Conservation (phyloP, 1,140 invertebrate species). For the Gryllus bimaculatus region DNA sequence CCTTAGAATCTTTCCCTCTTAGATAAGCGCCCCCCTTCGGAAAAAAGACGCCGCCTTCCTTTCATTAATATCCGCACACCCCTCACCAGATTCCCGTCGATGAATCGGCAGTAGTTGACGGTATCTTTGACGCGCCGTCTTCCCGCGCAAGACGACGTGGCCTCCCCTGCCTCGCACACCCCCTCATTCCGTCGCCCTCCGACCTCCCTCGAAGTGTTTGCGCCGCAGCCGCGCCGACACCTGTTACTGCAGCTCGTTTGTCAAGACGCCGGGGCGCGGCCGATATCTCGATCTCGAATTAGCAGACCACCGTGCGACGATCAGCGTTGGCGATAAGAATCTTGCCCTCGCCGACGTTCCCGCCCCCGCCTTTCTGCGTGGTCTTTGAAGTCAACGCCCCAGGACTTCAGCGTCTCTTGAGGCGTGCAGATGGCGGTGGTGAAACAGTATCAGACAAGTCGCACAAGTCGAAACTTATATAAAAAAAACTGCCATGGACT, state of each 20-base stretch:
- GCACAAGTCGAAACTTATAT: too few relatives aligned
- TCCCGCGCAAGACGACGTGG: neutral
- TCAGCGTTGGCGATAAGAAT: neutral
- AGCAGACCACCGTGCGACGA: neutral
- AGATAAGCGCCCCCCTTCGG: neutral
- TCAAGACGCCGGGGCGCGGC: neutral
- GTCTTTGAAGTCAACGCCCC: neutral
- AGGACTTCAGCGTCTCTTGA: too few relatives aligned
- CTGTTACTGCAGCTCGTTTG: neutral
- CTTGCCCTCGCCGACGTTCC: too few relatives aligned
- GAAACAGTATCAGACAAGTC: too few relatives aligned
- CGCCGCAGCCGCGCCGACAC: neutral
- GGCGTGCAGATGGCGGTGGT: too few relatives aligned
- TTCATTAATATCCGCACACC: neutral
- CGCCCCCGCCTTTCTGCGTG: too few relatives aligned
- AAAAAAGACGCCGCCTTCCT: neutral
- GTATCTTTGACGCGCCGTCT: neutral
- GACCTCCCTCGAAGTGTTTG: neutral
- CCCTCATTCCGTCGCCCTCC: too few relatives aligned
- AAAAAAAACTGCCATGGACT: too few relatives aligned
- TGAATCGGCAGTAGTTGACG: neutral
- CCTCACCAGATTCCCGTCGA: neutral
- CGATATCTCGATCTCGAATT: conserved; percentile 1
- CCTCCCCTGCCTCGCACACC: too few relatives aligned
- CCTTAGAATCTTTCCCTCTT: too few relatives aligned